Evolutionary conservation across 1,140 invertebrate species (phyloP), one percentile per base, ranked within the genome.

Genomic region (Adelges cooleyi): DNA sequence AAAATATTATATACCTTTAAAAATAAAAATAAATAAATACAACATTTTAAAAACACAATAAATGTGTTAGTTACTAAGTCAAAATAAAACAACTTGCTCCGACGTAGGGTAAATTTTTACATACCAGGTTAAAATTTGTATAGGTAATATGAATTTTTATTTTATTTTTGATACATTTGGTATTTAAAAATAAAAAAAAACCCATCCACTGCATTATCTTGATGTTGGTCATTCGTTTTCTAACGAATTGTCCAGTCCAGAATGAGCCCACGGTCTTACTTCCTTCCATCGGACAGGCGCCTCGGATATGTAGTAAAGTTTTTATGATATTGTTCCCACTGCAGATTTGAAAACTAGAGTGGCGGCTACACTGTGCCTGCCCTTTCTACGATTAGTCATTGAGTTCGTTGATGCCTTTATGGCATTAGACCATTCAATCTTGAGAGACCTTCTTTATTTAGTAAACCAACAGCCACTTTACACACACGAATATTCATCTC

Each of bases 251-350:
- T 42, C 13, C 13, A 17, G 13, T 42, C 40, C 40, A 42, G 13
- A 42, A 42, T 42, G 13, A 42, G 40, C 3, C 6, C 49, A 25
- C 22, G 10, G 49, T 51, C 4, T 25, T 25, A 18, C 13, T 20
- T 5, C n/a, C 6, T 51, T 3, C 22, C 15, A 15, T 53, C 10
- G 25, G 51, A 33, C 51, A 53, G 1, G 36, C 51, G 20, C 27
- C 51, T 33, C 27, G 15, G 9, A 53, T 53, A 23, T 53, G 51
- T n/a, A 15, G 51, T 36, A 33, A 18, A 33, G 51, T 53, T 53
- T 62, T 36, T 62, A 62, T 40, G 23, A 48, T 48, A 11, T 23
- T 48, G 23, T 48, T 48, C 46, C 15, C 46, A 48, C 20, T 48
- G 13, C 20, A 48, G 20, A 23, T 48, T 10, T 22, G 20, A 48